Evolutionary conservation across 2,113 vertebrate genomes (phyloP), one percentile per base, ranked within the genome.

Genomic region (Ursus arctos): DNA sequence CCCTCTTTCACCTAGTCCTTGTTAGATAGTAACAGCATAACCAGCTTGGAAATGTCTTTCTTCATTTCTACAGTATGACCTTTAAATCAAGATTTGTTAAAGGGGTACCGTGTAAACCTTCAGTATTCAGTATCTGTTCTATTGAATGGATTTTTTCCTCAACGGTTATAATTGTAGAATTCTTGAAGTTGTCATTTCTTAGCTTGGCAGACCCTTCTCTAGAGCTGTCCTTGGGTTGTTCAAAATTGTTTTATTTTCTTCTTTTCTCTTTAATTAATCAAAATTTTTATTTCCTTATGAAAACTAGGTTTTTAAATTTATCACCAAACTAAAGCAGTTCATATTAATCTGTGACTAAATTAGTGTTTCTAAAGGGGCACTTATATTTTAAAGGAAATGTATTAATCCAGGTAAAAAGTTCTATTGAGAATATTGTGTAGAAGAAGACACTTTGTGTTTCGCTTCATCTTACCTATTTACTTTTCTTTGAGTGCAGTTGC

Each of bases 401-500:
- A 69, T 96, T 79, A 82, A 72, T 55, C 28, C 49, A 82, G 80
- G n/a, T 83, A 49, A 51, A 84, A 91, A 36, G 8, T 69, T 92
- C n/a, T 84, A 13, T 31, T 91, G 49, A 74, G 43, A 86, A 18
- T 57, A 82, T 72, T 61, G 2, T 31, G 1, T n/a, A 3, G 49
- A 53, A 71, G 14, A 69, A 87, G 14, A 72, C 43, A 59, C 6
- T 28, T 59, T 83, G 81, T 74, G 16, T 28, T 51, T 81, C 79
- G 31, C n/a, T 76, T 92, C 7, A 21, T 49, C 53, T 69, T 59
- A 33, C 16, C 59, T 36, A 36, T 49, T 76, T 69, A 47, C 74
- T 94, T 90, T 86, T 47, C 8, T 65, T 74, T 53, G 63, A 89
- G 51, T 53, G 4, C 18, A 65, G 4, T 71, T 57, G 43, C 22